Conservation (phyloP, 2,888 invertebrate genomes). For the Chelonus formosanus region DNA sequence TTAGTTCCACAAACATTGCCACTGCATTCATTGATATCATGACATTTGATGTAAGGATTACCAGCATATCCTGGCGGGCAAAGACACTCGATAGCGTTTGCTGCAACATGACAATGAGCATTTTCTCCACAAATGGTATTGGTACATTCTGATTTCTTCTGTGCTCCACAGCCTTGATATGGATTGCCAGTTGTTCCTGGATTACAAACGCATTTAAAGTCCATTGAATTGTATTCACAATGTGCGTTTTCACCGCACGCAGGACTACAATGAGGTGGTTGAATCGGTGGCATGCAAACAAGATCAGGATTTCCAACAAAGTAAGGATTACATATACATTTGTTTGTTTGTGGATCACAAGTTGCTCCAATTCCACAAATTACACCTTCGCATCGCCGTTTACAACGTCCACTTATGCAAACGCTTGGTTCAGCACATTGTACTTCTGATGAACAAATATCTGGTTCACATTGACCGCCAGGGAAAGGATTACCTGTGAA, state of each 20-base stretch:
- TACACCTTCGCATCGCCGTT: slow-evolving; percentile 85
- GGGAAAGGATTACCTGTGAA: slow-evolving; percentile 91
- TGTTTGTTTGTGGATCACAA: slow-evolving; percentile 81
- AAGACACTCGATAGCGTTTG: slow-evolving; percentile 79
- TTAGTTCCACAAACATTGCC: slow-evolving; percentile 83
- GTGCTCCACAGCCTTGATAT: slow-evolving; percentile 80
- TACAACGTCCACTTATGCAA: slow-evolving; percentile 88
- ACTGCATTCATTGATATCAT: slow-evolving; percentile 84
- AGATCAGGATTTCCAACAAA: slow-evolving; percentile 90
- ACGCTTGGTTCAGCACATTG: slow-evolving; percentile 82
- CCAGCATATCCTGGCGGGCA: slow-evolving; percentile 86
- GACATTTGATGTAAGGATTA: slow-evolving; percentile 86
- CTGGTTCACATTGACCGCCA: slow-evolving; percentile 84
- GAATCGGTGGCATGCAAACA: slow-evolving; percentile 87
- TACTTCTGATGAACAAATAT: slow-evolving; percentile 80
- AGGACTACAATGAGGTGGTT: slow-evolving; percentile 82
- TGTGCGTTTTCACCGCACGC: slow-evolving; percentile 84
- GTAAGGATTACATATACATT: slow-evolving; percentile 86
- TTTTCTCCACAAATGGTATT: slow-evolving; percentile 79
- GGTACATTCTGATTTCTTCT: slow-evolving; percentile 77
- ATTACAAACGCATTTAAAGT: slow-evolving; percentile 84
- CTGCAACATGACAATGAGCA: slow-evolving; percentile 81
- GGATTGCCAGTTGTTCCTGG: slow-evolving; percentile 88
- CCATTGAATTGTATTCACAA: slow-evolving; percentile 79
- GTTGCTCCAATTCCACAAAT: slow-evolving; percentile 89